These are phyloP conservation scores for Hyles lineata DNA, from an alignment of 2,888 invertebrate species.

Conservation along the genomic window DNA sequence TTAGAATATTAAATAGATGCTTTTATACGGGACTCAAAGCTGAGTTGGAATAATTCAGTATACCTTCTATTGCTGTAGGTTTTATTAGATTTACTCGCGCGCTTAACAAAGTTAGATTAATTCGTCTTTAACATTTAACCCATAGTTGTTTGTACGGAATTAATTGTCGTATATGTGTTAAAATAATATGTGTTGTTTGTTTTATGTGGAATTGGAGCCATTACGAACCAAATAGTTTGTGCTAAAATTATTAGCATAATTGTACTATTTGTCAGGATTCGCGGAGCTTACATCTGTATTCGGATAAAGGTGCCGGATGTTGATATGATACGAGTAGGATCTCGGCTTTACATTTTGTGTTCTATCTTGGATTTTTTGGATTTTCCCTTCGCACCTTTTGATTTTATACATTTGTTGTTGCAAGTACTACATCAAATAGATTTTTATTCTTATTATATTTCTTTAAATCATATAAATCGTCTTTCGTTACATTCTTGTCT, in stretches of 20 bases:
- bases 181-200: conserved; percentile 2
- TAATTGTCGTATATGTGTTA: background rate
- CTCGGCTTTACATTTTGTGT: background rate
- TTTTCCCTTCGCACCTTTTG: no score
- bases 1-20: conserved; percentile 67
- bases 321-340: background rate
- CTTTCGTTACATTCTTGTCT: no score
- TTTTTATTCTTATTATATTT: no score
- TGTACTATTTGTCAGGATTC: background rate
- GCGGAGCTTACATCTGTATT: background rate
- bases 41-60: conserved; percentile 5
- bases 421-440: no score
- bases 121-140: background rate
- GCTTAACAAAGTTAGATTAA: conserved; percentile 14
- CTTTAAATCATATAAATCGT: no score
- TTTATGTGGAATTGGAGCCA: background rate
- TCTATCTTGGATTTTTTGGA: no score
- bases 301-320: background rate
- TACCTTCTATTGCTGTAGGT: conserved; percentile 9
- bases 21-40: conserved; percentile 39
- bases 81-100: conserved; percentile 11
- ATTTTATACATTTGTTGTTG: no score
- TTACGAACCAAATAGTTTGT: background rate
- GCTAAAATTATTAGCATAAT: background rate
- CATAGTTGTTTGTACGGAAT: conserved; percentile 4